Conservation (phyloP, 2,113 vertebrate genomes). For the Motacilla alba region DNA sequence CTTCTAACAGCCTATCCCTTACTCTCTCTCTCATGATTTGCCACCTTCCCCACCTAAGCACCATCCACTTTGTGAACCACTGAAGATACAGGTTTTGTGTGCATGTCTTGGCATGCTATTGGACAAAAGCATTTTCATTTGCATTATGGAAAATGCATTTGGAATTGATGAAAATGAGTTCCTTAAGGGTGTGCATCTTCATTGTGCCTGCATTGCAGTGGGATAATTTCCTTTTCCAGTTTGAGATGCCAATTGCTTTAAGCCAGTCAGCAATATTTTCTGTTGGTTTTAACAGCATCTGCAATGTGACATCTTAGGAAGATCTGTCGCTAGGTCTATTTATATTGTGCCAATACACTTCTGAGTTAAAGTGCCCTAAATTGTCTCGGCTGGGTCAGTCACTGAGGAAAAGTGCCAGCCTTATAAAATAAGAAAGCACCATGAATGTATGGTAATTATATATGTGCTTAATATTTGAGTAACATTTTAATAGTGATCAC, state of each 20-base stretch:
- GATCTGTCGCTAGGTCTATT: not conserved
- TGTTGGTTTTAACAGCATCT: not conserved
- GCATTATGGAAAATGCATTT: not conserved
- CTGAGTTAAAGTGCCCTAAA: not conserved
- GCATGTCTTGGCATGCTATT: not conserved
- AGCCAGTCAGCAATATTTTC: not conserved
- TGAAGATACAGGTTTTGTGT: not conserved
- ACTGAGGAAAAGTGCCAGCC: not conserved
- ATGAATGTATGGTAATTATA: not conserved
- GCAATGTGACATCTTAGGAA: not conserved
- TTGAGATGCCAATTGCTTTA: not conserved
- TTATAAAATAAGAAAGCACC: not conserved
- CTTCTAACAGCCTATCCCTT: not conserved
- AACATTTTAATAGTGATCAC: not conserved
- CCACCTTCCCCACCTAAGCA: not conserved
- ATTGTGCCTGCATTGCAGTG: not conserved
- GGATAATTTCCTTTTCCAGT: not conserved
- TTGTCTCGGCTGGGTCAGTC: not conserved
- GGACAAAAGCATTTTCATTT: not conserved
- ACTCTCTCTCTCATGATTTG: not conserved
- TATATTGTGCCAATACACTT: not conserved
- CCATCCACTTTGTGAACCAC: not conserved
- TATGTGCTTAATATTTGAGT: not conserved
- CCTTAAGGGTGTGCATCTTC: not conserved
- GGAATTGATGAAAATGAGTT: not conserved